A percentile compares a stretch with the other conserved stretches of the same genome.
phyloP scores from a whole-genome alignment of 2,888 invertebrate species.

The Parnassius smintheus region DNA sequence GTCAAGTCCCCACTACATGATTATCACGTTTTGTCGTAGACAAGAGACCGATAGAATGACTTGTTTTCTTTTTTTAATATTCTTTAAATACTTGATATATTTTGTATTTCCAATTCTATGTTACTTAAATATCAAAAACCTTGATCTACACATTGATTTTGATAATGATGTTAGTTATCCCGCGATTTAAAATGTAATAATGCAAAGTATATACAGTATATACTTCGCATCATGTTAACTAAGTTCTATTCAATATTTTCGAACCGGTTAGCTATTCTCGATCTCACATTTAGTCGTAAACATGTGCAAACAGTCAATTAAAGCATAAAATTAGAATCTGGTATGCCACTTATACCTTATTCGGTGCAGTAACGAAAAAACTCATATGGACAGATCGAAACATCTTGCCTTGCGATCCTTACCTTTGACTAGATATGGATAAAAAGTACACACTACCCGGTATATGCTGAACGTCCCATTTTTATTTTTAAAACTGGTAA shows the following conservation, averaged over 20 bases:
- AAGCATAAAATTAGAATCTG: constrained; percentile 20
- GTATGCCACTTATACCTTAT: constrained; percentile 21
- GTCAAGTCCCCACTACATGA: too few species aligned
- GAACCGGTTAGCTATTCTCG: constrained; percentile 17
- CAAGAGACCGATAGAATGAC: too few species aligned
- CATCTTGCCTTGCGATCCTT: constrained; percentile 18
- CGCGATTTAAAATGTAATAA: background rate
- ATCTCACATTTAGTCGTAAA: constrained; percentile 19
- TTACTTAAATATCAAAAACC: background rate
- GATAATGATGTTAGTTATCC: background rate
- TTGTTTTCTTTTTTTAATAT: too few species aligned
- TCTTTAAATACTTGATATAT: background rate
- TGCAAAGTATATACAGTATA: background rate
- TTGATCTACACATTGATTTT: background rate
- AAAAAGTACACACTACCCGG: constrained; percentile 15
- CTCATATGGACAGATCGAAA: background rate
- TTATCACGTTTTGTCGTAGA: too few species aligned
- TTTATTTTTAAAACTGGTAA: constrained; percentile 1
- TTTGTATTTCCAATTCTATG: constrained; percentile 2
- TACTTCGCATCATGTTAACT: constrained; percentile 4
- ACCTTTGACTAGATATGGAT: constrained; percentile 15
- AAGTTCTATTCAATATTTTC: constrained; percentile 8
- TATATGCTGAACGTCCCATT: constrained; percentile 3
- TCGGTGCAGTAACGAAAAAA: constrained; percentile 2
- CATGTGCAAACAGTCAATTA: constrained; percentile 20